Evolutionary conservation across 2,797 vertebrate species (phyloP).

Genomic region (Crossoptilon crossoptilon): DNA sequence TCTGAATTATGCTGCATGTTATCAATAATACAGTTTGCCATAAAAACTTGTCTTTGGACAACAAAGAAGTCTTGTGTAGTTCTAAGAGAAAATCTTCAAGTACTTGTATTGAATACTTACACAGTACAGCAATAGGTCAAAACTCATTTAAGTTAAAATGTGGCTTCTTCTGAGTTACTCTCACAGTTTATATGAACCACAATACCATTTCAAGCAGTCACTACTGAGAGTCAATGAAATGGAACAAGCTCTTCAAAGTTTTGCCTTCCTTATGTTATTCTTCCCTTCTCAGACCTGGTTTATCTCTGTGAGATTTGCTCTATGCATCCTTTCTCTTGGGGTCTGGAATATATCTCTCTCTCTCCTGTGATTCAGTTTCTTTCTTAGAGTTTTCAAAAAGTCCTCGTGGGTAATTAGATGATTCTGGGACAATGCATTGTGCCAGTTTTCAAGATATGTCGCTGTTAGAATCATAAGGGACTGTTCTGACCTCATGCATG

Average conservation of each 20-base stretch:
- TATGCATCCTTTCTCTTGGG: slow-evolving; percentile 62
- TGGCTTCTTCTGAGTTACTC: background rate
- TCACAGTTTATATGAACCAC: background rate
- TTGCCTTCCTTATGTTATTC: slow-evolving; percentile 3
- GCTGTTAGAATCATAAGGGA: slow-evolving; percentile 33
- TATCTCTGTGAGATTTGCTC: slow-evolving; percentile 44
- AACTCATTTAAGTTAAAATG: background rate
- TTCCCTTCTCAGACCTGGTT: slow-evolving; percentile 66
- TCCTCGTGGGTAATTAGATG: slow-evolving; percentile 69
- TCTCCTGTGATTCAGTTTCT: slow-evolving; percentile 57
- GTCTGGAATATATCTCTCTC: slow-evolving; percentile 61
- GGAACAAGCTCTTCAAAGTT: slow-evolving; percentile 54
- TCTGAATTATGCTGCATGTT: background rate
- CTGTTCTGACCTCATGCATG: background rate
- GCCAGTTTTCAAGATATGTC: slow-evolving; percentile 58
- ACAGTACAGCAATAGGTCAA: background rate
- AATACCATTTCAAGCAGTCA: background rate
- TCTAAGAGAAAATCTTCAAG: background rate
- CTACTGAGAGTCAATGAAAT: slow-evolving; percentile 8
- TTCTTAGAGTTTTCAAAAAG: slow-evolving; percentile 62
- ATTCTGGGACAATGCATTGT: slow-evolving; percentile 69
- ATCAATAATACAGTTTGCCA: background rate
- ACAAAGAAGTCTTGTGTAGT: background rate
- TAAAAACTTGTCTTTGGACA: background rate
- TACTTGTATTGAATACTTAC: background rate